Base-by-base conservation (phyloP, 2,888 invertebrate genomes). In the Coleophora flavipennella region DNA sequence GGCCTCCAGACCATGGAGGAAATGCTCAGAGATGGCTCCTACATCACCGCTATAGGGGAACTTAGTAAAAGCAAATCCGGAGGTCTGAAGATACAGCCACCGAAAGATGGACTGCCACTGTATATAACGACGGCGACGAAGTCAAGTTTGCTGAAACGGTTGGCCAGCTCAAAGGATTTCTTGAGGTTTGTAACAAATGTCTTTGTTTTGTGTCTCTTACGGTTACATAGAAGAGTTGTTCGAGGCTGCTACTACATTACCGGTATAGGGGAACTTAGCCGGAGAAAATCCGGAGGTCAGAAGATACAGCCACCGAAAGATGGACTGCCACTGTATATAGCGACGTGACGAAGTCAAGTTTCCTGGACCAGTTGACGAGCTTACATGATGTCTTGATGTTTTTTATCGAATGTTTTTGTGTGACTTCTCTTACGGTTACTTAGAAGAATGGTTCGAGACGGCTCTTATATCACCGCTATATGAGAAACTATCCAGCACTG, bases 1-100 rank as follows among this genome's bases (percentile, higher is more conserved):
- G 96, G 96, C 0, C 78, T 95, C 13, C 95, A 96, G 69, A 92
- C 93, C 6, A 94, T 94, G 35, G 96, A 96, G 66, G 91, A 92
- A 73, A 92, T 96, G 88, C 79, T 96, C 3, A 83, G 93, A 0
- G 92, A 92, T 57, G 95, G 94, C 11, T 91, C 93, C 36, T 88
- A 91, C 48, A 87, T 96, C 33, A 92, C 95, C 0, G 89, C 89
- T 3, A 89, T 96, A 38, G 96, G 96, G 10, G 81, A 95, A 74
- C 73, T 96, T 14, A 87, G 90, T 36, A 61, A 85, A 28, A 84
- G 87, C n/a, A 87, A 89, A 38, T 87, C 89, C 10, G 87, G 89
- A 33, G 84, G 86, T 0, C 61, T 93, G 39, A 88, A 90, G 55
- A 85, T 95, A 56, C 91, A 93, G 60, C 91, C 94, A 0, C 93